Evolutionary conservation across 37 sponge, comb jelly and placozoan species (phyloP).

Genomic region (Agelas oroides): DNA sequence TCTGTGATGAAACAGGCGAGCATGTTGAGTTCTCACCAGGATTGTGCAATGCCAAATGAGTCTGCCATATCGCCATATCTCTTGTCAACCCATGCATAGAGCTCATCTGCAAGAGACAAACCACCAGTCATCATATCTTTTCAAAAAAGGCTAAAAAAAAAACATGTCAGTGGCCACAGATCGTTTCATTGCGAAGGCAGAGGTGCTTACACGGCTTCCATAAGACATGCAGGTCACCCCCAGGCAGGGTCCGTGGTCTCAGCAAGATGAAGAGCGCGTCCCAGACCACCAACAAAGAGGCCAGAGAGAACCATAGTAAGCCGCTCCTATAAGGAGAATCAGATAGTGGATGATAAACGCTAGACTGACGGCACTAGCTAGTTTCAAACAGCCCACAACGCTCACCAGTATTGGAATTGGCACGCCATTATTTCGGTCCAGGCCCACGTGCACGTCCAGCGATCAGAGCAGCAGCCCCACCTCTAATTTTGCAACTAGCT

Average conservation of each 20-base stretch:
- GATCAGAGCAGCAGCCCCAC: too few relatives aligned
- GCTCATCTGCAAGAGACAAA: constrained; percentile 62
- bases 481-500: too few relatives aligned
- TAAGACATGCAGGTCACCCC: constrained; percentile 61
- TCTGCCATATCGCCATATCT: constrained; percentile 84
- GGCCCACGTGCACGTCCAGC: too few relatives aligned
- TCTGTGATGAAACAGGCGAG: too few relatives aligned
- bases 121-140: neutral
- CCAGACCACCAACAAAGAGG: constrained; percentile 61
- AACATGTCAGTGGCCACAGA: neutral
- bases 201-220: constrained; percentile 73
- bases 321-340: constrained; percentile 15
- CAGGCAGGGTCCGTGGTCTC: constrained; percentile 66
- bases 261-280: constrained; percentile 69
- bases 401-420: too few relatives aligned
- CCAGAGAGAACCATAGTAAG: constrained; percentile 53
- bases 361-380: neutral
- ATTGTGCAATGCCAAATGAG: constrained; percentile 65
- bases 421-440: too few relatives aligned
- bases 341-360: too few relatives aligned
- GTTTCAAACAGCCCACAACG: too few relatives aligned
- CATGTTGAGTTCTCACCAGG: constrained; percentile 50
- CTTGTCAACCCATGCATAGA: constrained; percentile 74
- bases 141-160: neutral
- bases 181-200: neutral